Conservation (phyloP, 2,797 vertebrate species). For the Acestrorhynchus altus region DNA sequence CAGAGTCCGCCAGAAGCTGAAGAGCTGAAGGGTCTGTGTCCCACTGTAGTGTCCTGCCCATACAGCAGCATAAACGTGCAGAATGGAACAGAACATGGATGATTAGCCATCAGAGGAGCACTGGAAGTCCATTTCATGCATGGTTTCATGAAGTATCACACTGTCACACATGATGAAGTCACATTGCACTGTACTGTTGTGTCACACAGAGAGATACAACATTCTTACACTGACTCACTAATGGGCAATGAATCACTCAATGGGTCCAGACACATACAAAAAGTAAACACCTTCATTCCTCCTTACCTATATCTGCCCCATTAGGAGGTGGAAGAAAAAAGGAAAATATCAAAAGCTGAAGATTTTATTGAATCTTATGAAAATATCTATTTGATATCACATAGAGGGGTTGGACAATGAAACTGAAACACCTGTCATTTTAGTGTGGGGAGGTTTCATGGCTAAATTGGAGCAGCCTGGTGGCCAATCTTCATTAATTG, state of each 20-base stretch:
- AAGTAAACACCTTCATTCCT: slow-evolving; percentile 29
- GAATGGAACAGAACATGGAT: slow-evolving; percentile 77
- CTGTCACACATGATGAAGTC: slow-evolving; percentile 17
- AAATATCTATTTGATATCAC: too few relatives aligned
- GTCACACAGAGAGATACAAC: slow-evolving; percentile 13
- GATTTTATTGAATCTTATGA: too few relatives aligned
- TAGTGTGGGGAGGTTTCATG: too few relatives aligned
- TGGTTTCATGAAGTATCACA: slow-evolving; percentile 9
- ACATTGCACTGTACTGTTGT: slow-evolving; percentile 11
- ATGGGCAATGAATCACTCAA: slow-evolving; percentile 39
- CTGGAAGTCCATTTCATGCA: slow-evolving; percentile 33
- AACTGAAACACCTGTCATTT: too few relatives aligned
- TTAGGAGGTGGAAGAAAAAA: slow-evolving; percentile 47
- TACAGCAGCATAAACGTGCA: slow-evolving; percentile 69
- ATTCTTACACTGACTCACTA: slow-evolving; percentile 7
- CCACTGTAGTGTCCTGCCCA: slow-evolving; percentile 88
- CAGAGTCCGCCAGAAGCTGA: slow-evolving; percentile 88
- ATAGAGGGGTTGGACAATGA: too few relatives aligned
- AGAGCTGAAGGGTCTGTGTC: slow-evolving; percentile 91
- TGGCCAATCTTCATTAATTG: too few relatives aligned
- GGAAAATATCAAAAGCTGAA: slow-evolving; percentile 40
- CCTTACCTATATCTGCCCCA: slow-evolving; percentile 62
- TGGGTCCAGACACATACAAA: not conserved
- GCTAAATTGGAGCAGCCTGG: too few relatives aligned
- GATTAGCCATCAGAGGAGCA: slow-evolving; percentile 39